phyloP scores from a whole-genome alignment of 2,797 vertebrate genomes.

The Allenopithecus nigroviridis region DNA sequence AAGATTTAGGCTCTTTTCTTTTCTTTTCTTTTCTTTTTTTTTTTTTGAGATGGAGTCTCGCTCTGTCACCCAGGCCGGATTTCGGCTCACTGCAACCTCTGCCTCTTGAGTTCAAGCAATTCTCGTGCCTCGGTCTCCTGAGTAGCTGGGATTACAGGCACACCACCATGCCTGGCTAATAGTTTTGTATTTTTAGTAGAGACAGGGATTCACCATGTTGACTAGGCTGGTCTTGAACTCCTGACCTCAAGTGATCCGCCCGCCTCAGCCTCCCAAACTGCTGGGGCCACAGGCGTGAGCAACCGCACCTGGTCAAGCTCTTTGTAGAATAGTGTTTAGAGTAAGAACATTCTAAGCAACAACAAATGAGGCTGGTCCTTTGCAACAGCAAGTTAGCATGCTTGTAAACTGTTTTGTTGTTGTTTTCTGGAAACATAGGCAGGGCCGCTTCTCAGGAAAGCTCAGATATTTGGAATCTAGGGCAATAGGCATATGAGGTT shows the following conservation, averaged over 20 bases:
- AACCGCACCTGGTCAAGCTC: background rate
- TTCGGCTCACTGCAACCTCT: background rate
- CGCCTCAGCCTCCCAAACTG: background rate
- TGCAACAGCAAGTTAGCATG: background rate
- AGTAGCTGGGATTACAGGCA: background rate
- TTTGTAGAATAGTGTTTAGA: background rate
- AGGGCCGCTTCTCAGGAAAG: background rate
- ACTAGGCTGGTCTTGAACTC: background rate
- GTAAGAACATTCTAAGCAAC: background rate
- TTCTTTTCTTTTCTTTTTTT: too few relatives aligned
- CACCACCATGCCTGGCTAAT: too few relatives aligned
- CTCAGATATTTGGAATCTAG: background rate
- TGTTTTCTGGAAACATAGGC: background rate
- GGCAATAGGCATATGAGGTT: background rate
- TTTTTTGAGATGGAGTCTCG: background rate
- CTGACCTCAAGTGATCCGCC: background rate
- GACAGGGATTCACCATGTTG: background rate
- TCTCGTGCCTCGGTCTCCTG: background rate
- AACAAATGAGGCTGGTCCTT: background rate
- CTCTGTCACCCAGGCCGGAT: background rate
- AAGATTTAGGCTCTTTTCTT: background rate
- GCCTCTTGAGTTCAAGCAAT: background rate
- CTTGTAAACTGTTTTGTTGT: background rate
- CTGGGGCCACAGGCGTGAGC: background rate
- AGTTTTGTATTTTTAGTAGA: background rate